Evolutionary conservation across 2,797 vertebrate genomes (phyloP).

Genomic region (Pteronotus mesoamericanus): DNA sequence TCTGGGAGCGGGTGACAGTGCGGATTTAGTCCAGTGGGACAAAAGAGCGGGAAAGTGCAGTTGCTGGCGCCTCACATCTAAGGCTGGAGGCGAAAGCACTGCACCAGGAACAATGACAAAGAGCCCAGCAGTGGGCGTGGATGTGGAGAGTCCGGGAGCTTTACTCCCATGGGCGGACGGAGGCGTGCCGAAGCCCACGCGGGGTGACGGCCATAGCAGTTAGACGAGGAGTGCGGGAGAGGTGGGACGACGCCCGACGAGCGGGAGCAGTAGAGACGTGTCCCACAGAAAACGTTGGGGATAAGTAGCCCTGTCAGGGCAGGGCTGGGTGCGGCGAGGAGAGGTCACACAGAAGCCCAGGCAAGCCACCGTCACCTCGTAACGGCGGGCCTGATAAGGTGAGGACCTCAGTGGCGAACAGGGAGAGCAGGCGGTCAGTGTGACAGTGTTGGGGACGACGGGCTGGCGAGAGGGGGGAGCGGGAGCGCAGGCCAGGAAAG

Average conservation of each 20-base stretch:
- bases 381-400: no score
- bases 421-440: not conserved
- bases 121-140: not conserved
- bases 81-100: no score
- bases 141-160: no score
- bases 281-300: not conserved
- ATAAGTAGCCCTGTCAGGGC: not conserved
- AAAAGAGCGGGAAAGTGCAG: no score
- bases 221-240: not conserved
- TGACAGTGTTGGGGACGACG: rapidly evolving
- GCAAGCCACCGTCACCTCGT: not conserved
- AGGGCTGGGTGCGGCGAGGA: not conserved
- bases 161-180: no score
- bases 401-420: not conserved
- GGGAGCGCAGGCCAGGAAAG: not conserved
- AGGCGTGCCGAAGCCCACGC: not conserved
- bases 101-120: no score
- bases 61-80: rapidly evolving
- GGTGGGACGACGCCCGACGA: not conserved
- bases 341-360: not conserved
- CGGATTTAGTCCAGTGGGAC: rapidly evolving
- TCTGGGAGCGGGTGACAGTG: no score
- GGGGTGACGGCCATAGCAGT: no score
- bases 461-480: not conserved
- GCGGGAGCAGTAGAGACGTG: not conserved